Percentiles rank a stretch among this genome's conserved stretches.
Evolutionary conservation across 1,140 invertebrate genomes (phyloP).

Genomic region (Plodia interpunctella): DNA sequence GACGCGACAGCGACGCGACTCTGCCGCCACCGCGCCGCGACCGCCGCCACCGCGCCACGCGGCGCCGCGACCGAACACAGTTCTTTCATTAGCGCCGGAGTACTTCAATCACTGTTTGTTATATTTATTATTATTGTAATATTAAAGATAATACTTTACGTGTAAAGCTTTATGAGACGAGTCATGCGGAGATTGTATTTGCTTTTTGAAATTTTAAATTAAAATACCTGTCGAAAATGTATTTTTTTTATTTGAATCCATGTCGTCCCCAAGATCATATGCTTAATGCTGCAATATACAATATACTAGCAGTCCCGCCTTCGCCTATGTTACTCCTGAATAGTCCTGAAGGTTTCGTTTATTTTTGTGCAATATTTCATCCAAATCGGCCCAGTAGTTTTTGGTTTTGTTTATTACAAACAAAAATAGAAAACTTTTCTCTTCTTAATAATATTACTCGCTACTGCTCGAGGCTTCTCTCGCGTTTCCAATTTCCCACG

Average conservation of each 20-base stretch:
- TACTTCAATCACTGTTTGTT: conserved; percentile 57
- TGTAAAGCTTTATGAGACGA: conserved; percentile 75
- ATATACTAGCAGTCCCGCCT: too few species aligned
- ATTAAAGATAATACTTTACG: conserved; percentile 66
- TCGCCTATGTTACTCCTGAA: too few species aligned
- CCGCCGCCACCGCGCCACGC: background rate
- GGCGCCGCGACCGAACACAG: conserved; percentile 7
- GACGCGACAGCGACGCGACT: conserved; percentile 6
- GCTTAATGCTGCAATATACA: too few species aligned
- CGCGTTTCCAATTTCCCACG: too few species aligned
- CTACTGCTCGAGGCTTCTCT: too few species aligned
- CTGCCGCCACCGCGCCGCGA: background rate
- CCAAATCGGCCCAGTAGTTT: too few species aligned
- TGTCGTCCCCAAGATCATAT: too few species aligned
- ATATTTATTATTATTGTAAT: conserved; percentile 68
- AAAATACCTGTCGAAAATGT: conserved; percentile 66
- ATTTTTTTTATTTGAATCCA: background rate
- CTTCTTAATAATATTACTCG: too few species aligned
- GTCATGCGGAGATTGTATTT: conserved; percentile 72
- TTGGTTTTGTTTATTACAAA: too few species aligned
- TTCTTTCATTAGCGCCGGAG: conserved; percentile 29
- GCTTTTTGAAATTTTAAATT: conserved; percentile 76
- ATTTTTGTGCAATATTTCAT: too few species aligned
- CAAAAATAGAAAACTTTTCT: too few species aligned
- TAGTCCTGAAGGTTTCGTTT: too few species aligned